phyloP scores from a whole-genome alignment of 1,140 invertebrate genomes.

The Scaptomyza hsui region DNA sequence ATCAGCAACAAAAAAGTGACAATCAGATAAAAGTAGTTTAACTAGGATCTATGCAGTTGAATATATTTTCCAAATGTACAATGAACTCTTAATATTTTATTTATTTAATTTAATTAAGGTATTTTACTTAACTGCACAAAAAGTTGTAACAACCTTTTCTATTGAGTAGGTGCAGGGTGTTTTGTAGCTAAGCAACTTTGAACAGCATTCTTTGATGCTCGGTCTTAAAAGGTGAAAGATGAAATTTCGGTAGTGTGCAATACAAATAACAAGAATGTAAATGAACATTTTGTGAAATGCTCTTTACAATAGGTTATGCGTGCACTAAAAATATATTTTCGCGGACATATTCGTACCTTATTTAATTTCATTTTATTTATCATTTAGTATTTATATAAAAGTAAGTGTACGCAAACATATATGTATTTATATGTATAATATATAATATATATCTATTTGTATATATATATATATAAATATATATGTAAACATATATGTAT shows the following conservation, averaged over 20 bases:
- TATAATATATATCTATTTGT: constrained; percentile 20
- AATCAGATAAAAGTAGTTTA: too few relatives aligned
- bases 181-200: not conserved
- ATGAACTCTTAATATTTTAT: not conserved
- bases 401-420: constrained; percentile 18
- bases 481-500: constrained; percentile 25
- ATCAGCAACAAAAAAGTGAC: not conserved
- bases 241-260: constrained; percentile 40
- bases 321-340: constrained; percentile 66
- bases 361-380: constrained; percentile 42
- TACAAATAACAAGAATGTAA: constrained; percentile 58
- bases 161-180: constrained; percentile 18
- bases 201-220: constrained; percentile 11
- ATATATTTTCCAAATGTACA: too few relatives aligned
- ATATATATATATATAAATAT: constrained; percentile 30
- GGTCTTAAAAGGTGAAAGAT: constrained; percentile 51
- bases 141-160: not conserved
- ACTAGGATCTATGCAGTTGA: too few relatives aligned
- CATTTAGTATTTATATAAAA: constrained; percentile 35
- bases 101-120: not conserved
- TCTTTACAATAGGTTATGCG: constrained; percentile 71
- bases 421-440: constrained; percentile 19
- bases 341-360: constrained; percentile 22
- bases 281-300: constrained; percentile 50
- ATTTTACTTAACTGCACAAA: not conserved